Conservation (phyloP, 1,140 invertebrate genomes). For the Musca domestica region DNA sequence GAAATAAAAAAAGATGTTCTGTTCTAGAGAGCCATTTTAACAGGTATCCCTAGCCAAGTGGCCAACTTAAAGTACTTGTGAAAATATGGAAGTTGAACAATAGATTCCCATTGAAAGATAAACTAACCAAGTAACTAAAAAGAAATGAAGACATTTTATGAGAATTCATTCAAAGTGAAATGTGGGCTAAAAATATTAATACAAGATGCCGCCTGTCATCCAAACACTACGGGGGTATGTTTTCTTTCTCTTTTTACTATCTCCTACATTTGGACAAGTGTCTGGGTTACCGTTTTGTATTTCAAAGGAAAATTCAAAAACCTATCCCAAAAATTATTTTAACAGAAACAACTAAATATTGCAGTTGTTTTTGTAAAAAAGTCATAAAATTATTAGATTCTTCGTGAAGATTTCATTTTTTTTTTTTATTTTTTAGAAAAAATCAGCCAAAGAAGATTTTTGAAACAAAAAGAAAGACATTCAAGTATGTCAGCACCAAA, state of each 20-base stretch:
- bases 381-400: slow-evolving; percentile 16
- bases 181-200: no score
- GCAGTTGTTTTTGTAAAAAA: slow-evolving; percentile 8
- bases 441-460: slow-evolving; percentile 7
- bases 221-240: no score
- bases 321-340: no score
- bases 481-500: slow-evolving; percentile 14
- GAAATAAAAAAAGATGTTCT: no score
- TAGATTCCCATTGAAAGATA: slow-evolving; percentile 5
- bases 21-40: no score
- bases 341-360: no score
- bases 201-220: no score
- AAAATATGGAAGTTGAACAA: background rate
- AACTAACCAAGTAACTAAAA: background rate
- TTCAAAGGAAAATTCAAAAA: no score
- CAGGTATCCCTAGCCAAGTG: no score
- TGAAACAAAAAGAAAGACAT: background rate
- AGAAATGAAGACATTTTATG: slow-evolving; percentile 12
- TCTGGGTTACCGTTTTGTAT: no score
- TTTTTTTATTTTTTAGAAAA: background rate
- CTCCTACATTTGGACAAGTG: background rate
- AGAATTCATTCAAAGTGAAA: background rate
- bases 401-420: background rate
- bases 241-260: no score
- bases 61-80: background rate